Conservation (phyloP, 2,797 vertebrate genomes). For the Neosalanx taihuensis region DNA sequence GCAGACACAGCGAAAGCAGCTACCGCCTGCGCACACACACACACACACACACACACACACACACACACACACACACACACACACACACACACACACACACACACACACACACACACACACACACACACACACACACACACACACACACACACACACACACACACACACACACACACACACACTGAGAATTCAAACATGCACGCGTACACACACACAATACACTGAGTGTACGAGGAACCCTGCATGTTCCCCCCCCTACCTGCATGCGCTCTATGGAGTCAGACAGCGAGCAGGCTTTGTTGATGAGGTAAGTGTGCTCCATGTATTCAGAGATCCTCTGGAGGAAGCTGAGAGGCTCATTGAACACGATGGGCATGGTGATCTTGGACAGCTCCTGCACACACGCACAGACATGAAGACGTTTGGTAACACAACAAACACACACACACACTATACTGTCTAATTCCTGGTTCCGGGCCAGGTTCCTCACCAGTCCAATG, state of each 20-base stretch:
- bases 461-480: not conserved
- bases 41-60: not conserved
- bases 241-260: constrained; percentile 62
- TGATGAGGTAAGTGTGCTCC: constrained; percentile 96
- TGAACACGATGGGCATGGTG: constrained; percentile 96
- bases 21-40: constrained; percentile 73
- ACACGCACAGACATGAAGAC: not conserved
- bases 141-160: not conserved
- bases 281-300: constrained; percentile 80
- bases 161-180: not conserved
- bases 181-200: not conserved
- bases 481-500: constrained; percentile 88
- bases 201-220: not conserved
- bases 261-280: constrained; percentile 90
- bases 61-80: not conserved
- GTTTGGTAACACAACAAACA: not conserved
- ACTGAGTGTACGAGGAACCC: constrained; percentile 2
- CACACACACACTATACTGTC: not conserved
- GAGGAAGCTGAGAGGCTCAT: constrained; percentile 95
- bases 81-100: not conserved
- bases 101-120: not conserved
- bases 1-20: constrained; percentile 97
- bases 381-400: constrained; percentile 94
- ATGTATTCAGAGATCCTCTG: constrained; percentile 97
- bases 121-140: not conserved